These are phyloP conservation scores for Eristalis arbustorum DNA, from an alignment of 2,888 invertebrate species.

Conservation along the genomic window DNA sequence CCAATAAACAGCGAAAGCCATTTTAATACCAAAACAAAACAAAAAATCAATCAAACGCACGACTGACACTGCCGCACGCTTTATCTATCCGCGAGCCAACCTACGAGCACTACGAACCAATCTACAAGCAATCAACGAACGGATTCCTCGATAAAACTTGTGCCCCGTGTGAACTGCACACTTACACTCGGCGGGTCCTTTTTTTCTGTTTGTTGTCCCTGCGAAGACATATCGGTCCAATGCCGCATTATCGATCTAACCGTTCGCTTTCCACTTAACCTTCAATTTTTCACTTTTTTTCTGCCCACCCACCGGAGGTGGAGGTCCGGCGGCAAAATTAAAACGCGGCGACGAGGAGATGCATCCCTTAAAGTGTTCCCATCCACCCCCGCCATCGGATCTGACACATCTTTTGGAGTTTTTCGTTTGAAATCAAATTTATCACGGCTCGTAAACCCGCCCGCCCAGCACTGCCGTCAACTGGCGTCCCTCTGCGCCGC, in stretches of 20 bases:
- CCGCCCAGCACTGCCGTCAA: neutral
- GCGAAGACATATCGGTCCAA: slow-evolving; percentile 17
- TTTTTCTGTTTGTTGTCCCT: no score
- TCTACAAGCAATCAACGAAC: slow-evolving; percentile 19
- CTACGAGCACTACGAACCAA: no score
- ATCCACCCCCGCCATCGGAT: neutral
- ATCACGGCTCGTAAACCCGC: slow-evolving; percentile 56
- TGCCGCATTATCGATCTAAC: slow-evolving; percentile 66
- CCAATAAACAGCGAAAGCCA: slow-evolving; percentile 46
- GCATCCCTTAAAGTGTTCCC: slow-evolving; percentile 13
- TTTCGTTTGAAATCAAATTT: slow-evolving; percentile 59
- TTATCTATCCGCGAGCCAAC: neutral
- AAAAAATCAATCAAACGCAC: slow-evolving; percentile 29
- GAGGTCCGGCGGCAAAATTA: neutral
- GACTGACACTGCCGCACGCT: slow-evolving; percentile 32
- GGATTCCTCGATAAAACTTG: slow-evolving; percentile 28
- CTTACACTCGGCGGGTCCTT: neutral
- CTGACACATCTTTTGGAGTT: neutral
- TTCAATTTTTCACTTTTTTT: slow-evolving; percentile 55
- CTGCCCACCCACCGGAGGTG: neutral
- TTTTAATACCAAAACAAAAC: slow-evolving; percentile 19
- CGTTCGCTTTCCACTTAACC: slow-evolving; percentile 65
- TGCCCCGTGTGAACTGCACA: neutral
- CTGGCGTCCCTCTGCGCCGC: neutral
- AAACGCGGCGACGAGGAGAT: slow-evolving; percentile 27